Evolutionary conservation across 2,113 vertebrate genomes (phyloP).

Genomic region (Xiphorhynchus elegans): DNA sequence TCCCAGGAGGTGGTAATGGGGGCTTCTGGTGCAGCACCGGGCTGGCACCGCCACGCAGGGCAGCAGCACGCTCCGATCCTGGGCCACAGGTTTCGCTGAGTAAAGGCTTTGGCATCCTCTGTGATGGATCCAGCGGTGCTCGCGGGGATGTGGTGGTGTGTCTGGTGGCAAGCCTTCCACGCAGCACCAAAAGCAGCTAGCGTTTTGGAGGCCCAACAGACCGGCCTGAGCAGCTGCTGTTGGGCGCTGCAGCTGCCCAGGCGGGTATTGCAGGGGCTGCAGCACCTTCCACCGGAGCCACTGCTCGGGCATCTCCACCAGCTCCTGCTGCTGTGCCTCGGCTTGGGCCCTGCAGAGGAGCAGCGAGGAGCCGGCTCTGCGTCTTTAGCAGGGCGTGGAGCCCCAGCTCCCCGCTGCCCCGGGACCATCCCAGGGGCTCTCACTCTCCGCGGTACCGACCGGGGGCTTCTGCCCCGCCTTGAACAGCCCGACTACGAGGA

Average conservation of each 20-base stretch:
- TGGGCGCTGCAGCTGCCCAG: not conserved
- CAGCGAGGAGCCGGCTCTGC: not conserved
- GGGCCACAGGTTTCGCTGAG: not conserved
- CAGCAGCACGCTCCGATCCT: not conserved
- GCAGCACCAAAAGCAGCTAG: not conserved
- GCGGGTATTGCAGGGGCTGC: not conserved
- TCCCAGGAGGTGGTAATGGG: not conserved
- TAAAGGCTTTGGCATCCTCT: not conserved
- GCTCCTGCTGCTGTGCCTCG: accelerated
- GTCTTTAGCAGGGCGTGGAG: not conserved
- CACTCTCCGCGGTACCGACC: no score
- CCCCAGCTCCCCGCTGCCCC: not conserved
- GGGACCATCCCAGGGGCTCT: not conserved
- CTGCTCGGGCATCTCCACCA: not conserved
- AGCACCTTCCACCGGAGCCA: not conserved
- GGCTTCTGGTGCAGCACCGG: not conserved
- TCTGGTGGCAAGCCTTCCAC: not conserved
- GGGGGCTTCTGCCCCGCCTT: not conserved
- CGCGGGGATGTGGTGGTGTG: accelerated
- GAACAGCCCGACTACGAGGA: no score
- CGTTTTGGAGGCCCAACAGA: not conserved
- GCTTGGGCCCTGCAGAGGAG: accelerated
- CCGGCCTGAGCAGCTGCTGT: not conserved
- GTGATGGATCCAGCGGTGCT: not conserved
- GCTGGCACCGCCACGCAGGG: accelerated